A percentile compares a stretch with the other conserved stretches of the same genome.
Conservation (phyloP, 2,797 vertebrate species). For the Glossophaga mutica region DNA sequence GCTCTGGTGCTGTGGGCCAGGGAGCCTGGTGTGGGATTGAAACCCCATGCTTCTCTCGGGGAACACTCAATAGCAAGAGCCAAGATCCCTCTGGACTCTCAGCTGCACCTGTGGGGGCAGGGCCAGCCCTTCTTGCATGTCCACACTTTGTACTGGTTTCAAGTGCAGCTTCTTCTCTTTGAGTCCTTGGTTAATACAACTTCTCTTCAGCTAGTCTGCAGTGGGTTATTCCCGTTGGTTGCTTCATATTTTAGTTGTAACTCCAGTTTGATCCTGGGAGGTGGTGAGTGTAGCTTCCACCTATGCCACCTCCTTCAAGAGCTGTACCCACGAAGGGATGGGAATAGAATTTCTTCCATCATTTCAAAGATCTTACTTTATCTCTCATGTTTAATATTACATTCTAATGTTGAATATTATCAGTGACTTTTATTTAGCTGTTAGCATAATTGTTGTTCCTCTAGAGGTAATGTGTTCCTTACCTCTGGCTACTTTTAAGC, state of each 20-base stretch:
- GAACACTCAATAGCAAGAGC: too few relatives aligned
- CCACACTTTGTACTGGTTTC: too few relatives aligned
- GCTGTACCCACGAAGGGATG: too few relatives aligned
- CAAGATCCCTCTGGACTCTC: not conserved
- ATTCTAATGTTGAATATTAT: not conserved
- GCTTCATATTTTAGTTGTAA: not conserved
- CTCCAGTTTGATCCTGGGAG: too few relatives aligned
- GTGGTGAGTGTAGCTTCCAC: too few relatives aligned
- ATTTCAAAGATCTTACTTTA: not conserved
- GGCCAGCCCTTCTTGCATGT: too few relatives aligned
- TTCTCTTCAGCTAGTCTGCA: not conserved
- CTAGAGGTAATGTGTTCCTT: too few relatives aligned
- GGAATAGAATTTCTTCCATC: not conserved
- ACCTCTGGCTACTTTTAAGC: too few relatives aligned
- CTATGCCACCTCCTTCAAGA: too few relatives aligned
- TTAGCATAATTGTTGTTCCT: not conserved
- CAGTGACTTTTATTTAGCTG: not conserved
- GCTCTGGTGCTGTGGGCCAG: not conserved
- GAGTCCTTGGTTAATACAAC: not conserved
- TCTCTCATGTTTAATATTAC: not conserved
- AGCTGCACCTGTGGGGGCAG: too few relatives aligned
- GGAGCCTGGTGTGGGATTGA: not conserved
- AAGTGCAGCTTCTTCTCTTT: too few relatives aligned
- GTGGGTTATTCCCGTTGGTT: not conserved
- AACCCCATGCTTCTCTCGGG: too few relatives aligned